Evolutionary conservation across 2,888 invertebrate species (phyloP).

Genomic region (Chymomyza fuscimana): DNA sequence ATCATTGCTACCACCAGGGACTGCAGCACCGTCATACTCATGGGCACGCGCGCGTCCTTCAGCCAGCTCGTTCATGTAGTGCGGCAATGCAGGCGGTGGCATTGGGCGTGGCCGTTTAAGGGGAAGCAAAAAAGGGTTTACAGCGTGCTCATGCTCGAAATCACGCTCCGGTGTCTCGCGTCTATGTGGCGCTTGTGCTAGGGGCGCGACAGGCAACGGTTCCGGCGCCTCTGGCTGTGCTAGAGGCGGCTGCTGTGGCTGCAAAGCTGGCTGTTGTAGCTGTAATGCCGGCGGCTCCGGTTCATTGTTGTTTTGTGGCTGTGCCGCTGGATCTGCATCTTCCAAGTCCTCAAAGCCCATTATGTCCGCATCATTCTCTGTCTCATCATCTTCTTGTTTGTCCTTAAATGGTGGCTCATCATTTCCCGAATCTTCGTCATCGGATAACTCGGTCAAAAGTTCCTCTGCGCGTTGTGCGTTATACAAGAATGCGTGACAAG

Average conservation of each 20-base stretch:
- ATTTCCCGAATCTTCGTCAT: constrained; percentile 95
- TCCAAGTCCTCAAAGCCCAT: constrained; percentile 71
- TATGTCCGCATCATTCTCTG: constrained; percentile 70
- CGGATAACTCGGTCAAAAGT: constrained; percentile 80
- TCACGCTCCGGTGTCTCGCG: constrained; percentile 57
- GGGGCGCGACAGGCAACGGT: not conserved
- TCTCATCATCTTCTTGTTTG: constrained; percentile 76
- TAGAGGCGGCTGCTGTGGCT: constrained; percentile 18
- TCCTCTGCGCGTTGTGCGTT: constrained; percentile 83
- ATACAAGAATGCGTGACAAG: constrained; percentile 95
- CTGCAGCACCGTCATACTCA: constrained; percentile 47
- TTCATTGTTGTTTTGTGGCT: constrained; percentile 39
- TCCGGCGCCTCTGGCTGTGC: constrained; percentile 15
- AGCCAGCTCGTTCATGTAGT: constrained; percentile 75
- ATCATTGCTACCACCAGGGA: constrained; percentile 1
- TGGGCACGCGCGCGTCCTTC: constrained; percentile 70
- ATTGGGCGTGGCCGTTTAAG: constrained; percentile 73
- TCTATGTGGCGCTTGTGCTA: constrained; percentile 24
- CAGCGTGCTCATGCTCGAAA: constrained; percentile 52
- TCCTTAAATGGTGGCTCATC: constrained; percentile 87
- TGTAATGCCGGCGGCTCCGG: constrained; percentile 23
- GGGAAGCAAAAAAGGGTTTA: constrained; percentile 62
- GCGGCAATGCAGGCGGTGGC: constrained; percentile 74
- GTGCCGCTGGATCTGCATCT: constrained; percentile 61
- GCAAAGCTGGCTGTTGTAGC: constrained; percentile 24